A percentile compares a stretch with the other conserved stretches of the same genome.
Evolutionary conservation across 2,797 vertebrate species (phyloP).

Genomic region (Aplochiton taeniatus): DNA sequence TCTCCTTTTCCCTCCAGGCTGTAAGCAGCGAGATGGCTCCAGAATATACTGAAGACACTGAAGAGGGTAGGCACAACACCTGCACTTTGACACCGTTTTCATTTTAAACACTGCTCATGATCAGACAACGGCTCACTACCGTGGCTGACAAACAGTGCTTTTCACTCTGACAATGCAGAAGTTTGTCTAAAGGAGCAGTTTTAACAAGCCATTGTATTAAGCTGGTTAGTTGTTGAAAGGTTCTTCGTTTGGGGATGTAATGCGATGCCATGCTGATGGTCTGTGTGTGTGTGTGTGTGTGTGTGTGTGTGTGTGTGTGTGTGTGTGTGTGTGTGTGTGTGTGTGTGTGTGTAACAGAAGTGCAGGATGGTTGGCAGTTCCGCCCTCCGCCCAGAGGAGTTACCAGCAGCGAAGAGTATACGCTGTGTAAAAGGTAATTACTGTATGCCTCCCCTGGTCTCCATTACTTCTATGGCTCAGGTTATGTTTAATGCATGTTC

Average conservation of each 20-base stretch:
- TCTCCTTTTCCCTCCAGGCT: slow-evolving; percentile 72
- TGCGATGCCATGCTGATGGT: background rate
- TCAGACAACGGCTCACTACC: no score
- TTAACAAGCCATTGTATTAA: no score
- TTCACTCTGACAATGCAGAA: no score
- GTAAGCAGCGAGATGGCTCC: slow-evolving; percentile 83
- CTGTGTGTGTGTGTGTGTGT: background rate
- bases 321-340: background rate
- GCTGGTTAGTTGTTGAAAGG: no score
- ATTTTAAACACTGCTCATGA: no score
- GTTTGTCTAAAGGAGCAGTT: no score
- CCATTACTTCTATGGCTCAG: background rate
- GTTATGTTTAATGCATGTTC: no score
- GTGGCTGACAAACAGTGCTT: no score
- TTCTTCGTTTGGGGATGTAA: no score
- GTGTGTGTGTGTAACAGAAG: slow-evolving; percentile 60
- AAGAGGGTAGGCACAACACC: slow-evolving; percentile 80
- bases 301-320: background rate
- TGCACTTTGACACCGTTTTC: no score
- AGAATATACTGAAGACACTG: slow-evolving; percentile 87
- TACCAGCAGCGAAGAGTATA: slow-evolving; percentile 98
- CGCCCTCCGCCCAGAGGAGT: slow-evolving; percentile 95
- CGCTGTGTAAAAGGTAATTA: slow-evolving; percentile 94
- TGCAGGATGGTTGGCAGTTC: slow-evolving; percentile 95
- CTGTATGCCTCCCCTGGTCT: background rate